phyloP scores from a whole-genome alignment of 2,113 vertebrate genomes.

The Silurus glanis region DNA sequence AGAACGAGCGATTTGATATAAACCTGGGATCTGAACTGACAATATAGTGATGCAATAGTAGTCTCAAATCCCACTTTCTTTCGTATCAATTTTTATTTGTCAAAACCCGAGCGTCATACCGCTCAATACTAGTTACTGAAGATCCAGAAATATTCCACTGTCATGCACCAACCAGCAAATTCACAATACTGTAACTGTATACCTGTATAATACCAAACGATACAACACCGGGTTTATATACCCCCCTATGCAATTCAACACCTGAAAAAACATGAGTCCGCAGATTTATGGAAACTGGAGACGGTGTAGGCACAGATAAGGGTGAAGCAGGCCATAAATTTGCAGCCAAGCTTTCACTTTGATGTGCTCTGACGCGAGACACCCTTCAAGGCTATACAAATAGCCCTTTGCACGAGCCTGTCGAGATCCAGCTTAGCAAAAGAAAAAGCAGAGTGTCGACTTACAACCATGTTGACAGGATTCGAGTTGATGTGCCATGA shows the following conservation, averaged over 20 bases:
- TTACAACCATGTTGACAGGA: conserved; percentile 32
- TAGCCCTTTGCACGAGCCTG: neutral
- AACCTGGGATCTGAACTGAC: too few species aligned
- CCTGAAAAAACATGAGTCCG: neutral
- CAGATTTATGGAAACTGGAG: neutral
- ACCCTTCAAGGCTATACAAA: neutral
- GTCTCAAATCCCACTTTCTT: neutral
- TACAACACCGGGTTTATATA: neutral
- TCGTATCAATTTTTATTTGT: neutral
- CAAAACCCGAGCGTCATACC: neutral
- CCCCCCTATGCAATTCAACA: neutral
- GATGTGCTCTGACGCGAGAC: neutral
- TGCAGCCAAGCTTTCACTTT: neutral
- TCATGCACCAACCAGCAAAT: neutral
- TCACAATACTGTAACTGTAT: neutral
- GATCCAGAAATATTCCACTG: neutral
- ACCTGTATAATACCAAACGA: neutral
- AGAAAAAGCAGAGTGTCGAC: conserved; percentile 14
- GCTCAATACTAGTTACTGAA: neutral
- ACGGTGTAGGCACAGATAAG: neutral
- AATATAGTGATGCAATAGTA: too few species aligned
- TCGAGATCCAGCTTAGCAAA: neutral
- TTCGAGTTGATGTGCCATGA: conserved; percentile 30
- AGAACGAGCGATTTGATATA: too few species aligned
- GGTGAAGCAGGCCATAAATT: neutral